Percentiles rank a stretch among this genome's conserved stretches.
These are phyloP conservation scores for Ardeotis arabs DNA, from an alignment of 2,113 vertebrate species.

Conservation along the genomic window DNA sequence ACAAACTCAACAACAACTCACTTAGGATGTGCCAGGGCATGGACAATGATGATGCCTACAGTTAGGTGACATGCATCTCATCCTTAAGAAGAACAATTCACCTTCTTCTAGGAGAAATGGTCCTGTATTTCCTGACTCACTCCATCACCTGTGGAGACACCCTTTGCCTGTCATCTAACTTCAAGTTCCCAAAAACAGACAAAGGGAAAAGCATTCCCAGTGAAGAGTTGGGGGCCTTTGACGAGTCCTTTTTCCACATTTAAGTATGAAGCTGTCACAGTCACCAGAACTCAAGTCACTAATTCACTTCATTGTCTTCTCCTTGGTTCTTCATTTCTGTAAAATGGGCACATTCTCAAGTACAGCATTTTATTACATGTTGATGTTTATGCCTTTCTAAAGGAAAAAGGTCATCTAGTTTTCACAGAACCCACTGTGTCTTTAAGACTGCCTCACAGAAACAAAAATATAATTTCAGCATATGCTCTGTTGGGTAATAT, in stretches of 20 bases:
- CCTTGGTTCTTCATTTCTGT: neutral
- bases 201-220: accelerated
- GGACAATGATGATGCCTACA: accelerated
- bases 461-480: neutral
- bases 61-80: neutral
- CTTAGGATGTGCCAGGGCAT: neutral
- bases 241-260: neutral
- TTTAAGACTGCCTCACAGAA: neutral
- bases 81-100: neutral
- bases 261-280: neutral
- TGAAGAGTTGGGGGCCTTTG: accelerated
- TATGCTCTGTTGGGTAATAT: neutral
- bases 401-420: neutral
- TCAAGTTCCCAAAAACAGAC: neutral
- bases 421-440: neutral
- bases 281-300: neutral
- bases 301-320: neutral
- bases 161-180: accelerated
- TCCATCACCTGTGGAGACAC: neutral
- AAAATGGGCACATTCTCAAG: neutral
- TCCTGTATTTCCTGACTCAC: neutral
- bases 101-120: neutral
- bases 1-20: neutral
- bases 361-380: neutral
- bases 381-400: neutral